phyloP scores from a whole-genome alignment of 2,888 invertebrate genomes.

The Scaptomyza cyrtandrae region DNA sequence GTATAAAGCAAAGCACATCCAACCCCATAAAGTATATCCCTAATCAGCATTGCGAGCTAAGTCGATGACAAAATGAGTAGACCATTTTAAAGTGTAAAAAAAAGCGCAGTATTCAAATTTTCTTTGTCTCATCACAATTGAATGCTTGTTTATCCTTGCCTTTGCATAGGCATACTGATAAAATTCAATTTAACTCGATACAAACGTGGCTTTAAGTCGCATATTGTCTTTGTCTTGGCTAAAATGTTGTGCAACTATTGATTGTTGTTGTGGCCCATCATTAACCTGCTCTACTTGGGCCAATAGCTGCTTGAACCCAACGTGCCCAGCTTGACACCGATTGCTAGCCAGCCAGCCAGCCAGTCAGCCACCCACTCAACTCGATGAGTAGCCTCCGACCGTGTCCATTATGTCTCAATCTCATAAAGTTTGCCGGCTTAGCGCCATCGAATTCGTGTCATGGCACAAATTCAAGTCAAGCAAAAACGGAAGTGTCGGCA shows the following conservation, averaged over 20 bases:
- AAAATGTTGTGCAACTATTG: slow-evolving; percentile 53
- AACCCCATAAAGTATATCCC: no score
- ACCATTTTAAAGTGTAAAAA: no score
- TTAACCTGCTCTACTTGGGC: slow-evolving; percentile 75
- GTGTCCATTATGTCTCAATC: slow-evolving; percentile 79
- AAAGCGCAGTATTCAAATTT: no score
- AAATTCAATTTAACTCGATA: slow-evolving; percentile 16
- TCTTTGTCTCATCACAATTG: no score
- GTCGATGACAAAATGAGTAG: no score
- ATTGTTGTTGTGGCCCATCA: slow-evolving; percentile 58
- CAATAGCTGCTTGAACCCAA: slow-evolving; percentile 68
- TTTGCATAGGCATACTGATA: background rate
- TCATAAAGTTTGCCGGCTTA: slow-evolving; percentile 69
- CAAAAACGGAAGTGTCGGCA: slow-evolving; percentile 77
- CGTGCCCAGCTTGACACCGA: slow-evolving; percentile 65
- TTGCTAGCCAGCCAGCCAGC: slow-evolving; percentile 28
- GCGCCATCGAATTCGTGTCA: slow-evolving; percentile 73
- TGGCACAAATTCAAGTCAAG: slow-evolving; percentile 74
- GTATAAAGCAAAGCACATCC: no score
- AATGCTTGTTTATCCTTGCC: background rate
- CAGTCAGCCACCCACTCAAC: slow-evolving; percentile 60
- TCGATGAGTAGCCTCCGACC: slow-evolving; percentile 56
- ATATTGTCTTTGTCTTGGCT: background rate
- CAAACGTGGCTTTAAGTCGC: slow-evolving; percentile 38
- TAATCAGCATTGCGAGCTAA: no score